A percentile compares a stretch with the other conserved stretches of the same genome.
These are phyloP conservation scores for Taurulus bubalis DNA, from an alignment of 2,113 vertebrate species.

Conservation along the genomic window DNA sequence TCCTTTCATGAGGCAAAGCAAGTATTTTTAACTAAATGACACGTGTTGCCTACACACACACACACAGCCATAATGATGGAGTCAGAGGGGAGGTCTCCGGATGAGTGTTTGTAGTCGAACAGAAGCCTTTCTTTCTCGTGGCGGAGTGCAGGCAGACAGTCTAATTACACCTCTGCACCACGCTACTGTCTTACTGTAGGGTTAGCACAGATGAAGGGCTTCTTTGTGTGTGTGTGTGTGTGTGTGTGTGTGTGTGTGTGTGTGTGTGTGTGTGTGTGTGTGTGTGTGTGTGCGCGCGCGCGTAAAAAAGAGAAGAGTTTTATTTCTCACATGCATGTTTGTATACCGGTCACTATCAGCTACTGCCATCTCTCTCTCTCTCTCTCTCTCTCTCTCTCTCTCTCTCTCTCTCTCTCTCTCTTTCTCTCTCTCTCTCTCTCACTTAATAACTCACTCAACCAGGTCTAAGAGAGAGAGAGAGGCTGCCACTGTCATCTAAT, in stretches of 20 bases:
- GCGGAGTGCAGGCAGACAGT: conserved; percentile 67
- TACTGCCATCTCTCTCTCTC: conserved; percentile 19
- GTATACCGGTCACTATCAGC: conserved; percentile 58
- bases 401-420: background rate
- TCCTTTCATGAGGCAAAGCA: background rate
- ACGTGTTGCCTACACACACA: conserved; percentile 31
- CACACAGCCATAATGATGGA: conserved; percentile 61
- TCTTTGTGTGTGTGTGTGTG: conserved; percentile 56
- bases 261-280: conserved; percentile 42
- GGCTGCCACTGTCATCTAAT: conserved; percentile 61
- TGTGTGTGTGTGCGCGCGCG: background rate
- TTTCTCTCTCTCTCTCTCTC: background rate
- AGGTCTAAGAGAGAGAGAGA: conserved; percentile 3
- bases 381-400: background rate
- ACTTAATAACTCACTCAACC: conserved; percentile 28
- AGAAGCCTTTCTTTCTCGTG: conserved; percentile 51
- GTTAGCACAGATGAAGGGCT: conserved; percentile 59
- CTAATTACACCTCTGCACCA: conserved; percentile 74
- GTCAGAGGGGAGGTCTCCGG: conserved; percentile 48
- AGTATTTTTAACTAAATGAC: background rate
- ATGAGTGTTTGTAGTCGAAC: conserved; percentile 70
- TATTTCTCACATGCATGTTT: conserved; percentile 45
- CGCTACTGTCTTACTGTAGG: conserved; percentile 66
- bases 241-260: conserved; percentile 19
- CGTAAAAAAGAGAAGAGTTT: conserved; percentile 3